Evolutionary conservation across 2,113 vertebrate species (phyloP).

Genomic region (Argyrosomus japonicus): DNA sequence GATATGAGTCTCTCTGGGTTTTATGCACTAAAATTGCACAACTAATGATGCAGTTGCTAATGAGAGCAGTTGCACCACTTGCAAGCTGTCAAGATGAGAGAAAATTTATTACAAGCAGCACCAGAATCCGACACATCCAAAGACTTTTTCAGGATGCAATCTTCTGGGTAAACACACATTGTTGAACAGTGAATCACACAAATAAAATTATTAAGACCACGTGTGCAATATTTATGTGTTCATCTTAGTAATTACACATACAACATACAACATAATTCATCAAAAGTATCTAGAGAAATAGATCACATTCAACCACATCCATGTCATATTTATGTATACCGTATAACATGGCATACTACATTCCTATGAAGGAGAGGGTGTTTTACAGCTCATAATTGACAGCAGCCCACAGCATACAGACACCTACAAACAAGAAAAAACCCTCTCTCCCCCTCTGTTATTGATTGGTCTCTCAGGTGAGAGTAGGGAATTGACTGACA

Average conservation of each 20-base stretch:
- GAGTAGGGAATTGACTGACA: constrained; percentile 83
- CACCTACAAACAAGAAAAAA: constrained; percentile 47
- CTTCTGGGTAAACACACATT: not conserved
- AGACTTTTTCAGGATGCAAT: constrained; percentile 6
- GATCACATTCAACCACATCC: constrained; percentile 13
- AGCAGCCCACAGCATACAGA: constrained; percentile 47
- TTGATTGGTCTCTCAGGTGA: constrained; percentile 83
- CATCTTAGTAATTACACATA: not conserved
- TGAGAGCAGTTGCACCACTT: constrained; percentile 50
- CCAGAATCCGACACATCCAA: constrained; percentile 8
- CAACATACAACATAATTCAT: not conserved
- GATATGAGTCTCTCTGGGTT: constrained; percentile 60
- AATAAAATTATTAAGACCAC: not conserved
- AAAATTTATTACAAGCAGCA: constrained; percentile 22
- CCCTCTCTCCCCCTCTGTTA: constrained; percentile 63
- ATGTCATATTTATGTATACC: constrained; percentile 35
- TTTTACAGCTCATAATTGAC: constrained; percentile 68
- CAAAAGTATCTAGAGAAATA: not conserved
- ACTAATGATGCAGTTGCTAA: constrained; percentile 65
- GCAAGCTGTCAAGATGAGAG: constrained; percentile 38
- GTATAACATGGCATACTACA: constrained; percentile 31
- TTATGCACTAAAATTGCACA: constrained; percentile 54
- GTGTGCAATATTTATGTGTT: not conserved
- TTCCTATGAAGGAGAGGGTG: constrained; percentile 49
- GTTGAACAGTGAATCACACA: not conserved